These are phyloP conservation scores for Coryphaenoides rupestris DNA, from an alignment of 2,113 vertebrate genomes.

Conservation along the genomic window DNA sequence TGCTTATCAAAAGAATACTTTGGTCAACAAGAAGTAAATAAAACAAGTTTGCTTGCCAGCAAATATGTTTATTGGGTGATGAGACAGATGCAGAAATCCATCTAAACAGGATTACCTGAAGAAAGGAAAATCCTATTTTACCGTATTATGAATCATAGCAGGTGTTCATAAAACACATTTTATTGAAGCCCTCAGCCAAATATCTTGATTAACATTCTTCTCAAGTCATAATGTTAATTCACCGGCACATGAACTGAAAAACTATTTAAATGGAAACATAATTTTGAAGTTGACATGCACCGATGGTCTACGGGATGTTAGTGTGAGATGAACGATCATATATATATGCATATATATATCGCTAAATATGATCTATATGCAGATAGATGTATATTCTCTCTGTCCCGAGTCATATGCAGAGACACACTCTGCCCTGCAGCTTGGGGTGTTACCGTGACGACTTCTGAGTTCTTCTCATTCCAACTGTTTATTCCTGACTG, in stretches of 20 bases:
- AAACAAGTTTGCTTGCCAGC: neutral
- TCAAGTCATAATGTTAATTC: neutral
- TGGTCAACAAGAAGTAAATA: neutral
- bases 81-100: neutral
- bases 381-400: neutral
- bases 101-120: neutral
- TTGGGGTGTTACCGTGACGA: constrained; percentile 9
- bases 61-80: neutral
- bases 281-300: neutral
- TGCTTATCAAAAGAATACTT: no score
- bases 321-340: no score
- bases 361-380: neutral
- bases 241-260: neutral
- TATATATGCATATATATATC: no score
- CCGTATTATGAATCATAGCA: neutral
- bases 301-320: neutral
- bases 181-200: neutral
- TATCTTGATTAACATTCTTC: neutral
- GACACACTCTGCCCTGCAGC: no score
- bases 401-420: neutral
- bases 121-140: neutral
- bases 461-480: constrained; percentile 46
- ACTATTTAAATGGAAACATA: neutral
- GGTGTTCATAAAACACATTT: neutral
- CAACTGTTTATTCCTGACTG: constrained; percentile 64